Evolutionary conservation across 2,113 vertebrate species (phyloP), one percentile per base, ranked within the genome.

Genomic region (Poecile atricapillus): DNA sequence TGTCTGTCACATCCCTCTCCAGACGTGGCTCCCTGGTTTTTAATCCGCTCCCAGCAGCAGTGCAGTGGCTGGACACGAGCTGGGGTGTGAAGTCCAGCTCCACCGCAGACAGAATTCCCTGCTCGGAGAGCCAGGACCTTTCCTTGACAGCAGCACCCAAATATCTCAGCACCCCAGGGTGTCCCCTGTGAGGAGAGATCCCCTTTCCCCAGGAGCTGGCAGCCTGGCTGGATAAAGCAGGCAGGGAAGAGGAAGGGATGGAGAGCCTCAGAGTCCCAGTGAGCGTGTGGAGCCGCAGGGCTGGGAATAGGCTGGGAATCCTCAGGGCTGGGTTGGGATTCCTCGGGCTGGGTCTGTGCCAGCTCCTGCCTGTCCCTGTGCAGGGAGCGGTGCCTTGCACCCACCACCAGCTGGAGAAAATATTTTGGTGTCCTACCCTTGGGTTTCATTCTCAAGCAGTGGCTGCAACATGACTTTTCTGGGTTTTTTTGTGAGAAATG

Each of bases 401-500:
- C 60, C 81, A 77, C 46, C 78, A 50, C 19, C 60, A 76, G 39
- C 82, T 47, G 67, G 4, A 47, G 58, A 19, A 81, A 59, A 30
- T 27, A 33, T 33, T 52, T 58, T 22, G 31, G 10, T 60, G 25
- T 67, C 63, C 60, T 35, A 4, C 22, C 33, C 69, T 64, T 75
- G 47, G 27, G 11, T 53, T 95, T 73, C 41, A 18, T 63, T 71
- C 52, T 70, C 49, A 20, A 64, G 30, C 47, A 75, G 25, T 43
- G 87, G 15, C 64, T 43, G 28, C 43, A 41, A 69, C 15, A 3
- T 33, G 8, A 39, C 37, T 39, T 10, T 39, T 39, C 10, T 43
- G n/a, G n/a, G n/a, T n/a, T n/a, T n/a, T n/a, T 15, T 64, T 41
- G n/a, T 0, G 2, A 60, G 18, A 53, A 60, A 22, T 3, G 5